Conservation (phyloP, 2,888 invertebrate species). For the Euplagia quadripunctaria region DNA sequence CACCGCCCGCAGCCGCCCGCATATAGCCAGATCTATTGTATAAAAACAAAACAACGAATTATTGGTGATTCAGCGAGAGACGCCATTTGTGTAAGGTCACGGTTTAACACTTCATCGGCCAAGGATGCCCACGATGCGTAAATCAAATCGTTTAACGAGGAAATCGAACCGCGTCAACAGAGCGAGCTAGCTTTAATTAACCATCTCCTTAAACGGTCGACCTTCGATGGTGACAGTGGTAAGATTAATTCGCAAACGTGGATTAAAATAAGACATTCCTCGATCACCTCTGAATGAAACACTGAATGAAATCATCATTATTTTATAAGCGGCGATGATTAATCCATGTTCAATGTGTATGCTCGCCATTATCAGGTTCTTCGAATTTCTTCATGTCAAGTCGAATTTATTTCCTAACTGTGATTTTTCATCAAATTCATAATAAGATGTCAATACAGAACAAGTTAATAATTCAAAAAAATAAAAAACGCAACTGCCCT, state of each 20-base stretch:
- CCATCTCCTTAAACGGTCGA: slow-evolving; percentile 70
- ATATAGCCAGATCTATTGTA: slow-evolving; percentile 64
- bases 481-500: too few species aligned
- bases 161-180: slow-evolving; percentile 61
- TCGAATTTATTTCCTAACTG: not conserved
- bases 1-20: slow-evolving; percentile 59
- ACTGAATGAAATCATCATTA: slow-evolving; percentile 19
- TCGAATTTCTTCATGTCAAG: not conserved
- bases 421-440: not conserved
- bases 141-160: slow-evolving; percentile 76
- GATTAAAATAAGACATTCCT: slow-evolving; percentile 48
- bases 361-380: not conserved
- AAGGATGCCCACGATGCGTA: slow-evolving; percentile 72
- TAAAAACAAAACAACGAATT: slow-evolving; percentile 67
- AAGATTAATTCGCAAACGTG: slow-evolving; percentile 70
- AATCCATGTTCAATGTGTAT: not conserved
- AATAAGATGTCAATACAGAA: too few species aligned
- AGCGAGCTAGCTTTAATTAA: slow-evolving; percentile 75
- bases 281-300: slow-evolving; percentile 36
- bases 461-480: too few species aligned
- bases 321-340: slow-evolving; percentile 12
- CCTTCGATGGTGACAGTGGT: slow-evolving; percentile 67
- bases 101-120: slow-evolving; percentile 64
- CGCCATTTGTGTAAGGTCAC: slow-evolving; percentile 78
- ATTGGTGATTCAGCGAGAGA: slow-evolving; percentile 72